A percentile compares a stretch with the other conserved stretches of the same genome.
Conservation (phyloP, 2,888 invertebrate species). For the Harmothoe impar region DNA sequence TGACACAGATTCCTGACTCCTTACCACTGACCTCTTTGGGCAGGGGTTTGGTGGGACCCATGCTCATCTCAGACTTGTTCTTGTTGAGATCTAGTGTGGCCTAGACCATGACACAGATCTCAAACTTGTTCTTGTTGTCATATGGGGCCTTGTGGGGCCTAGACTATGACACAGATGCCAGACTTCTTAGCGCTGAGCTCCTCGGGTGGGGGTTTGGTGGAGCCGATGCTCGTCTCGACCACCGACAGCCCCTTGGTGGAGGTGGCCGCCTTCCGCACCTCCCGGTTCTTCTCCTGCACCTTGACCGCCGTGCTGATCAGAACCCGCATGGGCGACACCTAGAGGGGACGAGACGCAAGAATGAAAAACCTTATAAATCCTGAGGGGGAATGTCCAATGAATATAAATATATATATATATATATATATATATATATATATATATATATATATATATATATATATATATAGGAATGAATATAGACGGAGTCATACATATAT, state of each 20-base stretch:
- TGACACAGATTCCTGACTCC: conserved; percentile 13
- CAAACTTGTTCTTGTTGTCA: too few relatives aligned
- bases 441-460: not conserved
- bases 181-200: not conserved
- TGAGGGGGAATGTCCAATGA: too few relatives aligned
- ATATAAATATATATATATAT: not conserved
- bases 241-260: not conserved
- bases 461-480: too few relatives aligned
- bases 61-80: not conserved
- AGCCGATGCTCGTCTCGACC: not conserved
- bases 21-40: not conserved
- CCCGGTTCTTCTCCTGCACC: conserved; percentile 65
- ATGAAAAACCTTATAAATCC: not conserved
- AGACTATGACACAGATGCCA: conserved; percentile 4
- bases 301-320: conserved; percentile 64
- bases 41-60: not conserved
- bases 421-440: not conserved
- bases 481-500: too few relatives aligned
- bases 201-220: not conserved
- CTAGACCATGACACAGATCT: too few relatives aligned
- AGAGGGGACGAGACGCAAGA: not conserved
- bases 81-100: too few relatives aligned
- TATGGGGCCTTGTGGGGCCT: conserved; percentile 9
- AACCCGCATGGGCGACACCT: conserved; percentile 59
- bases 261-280: conserved; percentile 26